Base-by-base conservation (phyloP, 2,888 invertebrate genomes). In the Lagria hirta region DNA sequence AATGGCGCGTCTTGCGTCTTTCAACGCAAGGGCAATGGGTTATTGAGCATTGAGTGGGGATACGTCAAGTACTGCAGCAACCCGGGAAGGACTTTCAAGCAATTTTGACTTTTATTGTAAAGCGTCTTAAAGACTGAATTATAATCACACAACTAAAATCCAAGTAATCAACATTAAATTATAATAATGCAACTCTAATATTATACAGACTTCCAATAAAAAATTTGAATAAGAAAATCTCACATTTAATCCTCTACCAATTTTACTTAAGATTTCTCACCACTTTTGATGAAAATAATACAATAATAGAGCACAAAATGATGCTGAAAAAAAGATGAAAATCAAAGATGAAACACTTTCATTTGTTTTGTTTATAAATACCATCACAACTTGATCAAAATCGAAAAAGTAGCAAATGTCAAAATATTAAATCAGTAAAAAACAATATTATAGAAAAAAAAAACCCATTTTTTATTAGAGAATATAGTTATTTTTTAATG, bases 1-100 rank as follows among this genome's bases (percentile, higher is more conserved):
- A 73, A 73, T 73, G 73, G 73, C 73, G 73, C 72, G 70, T 64
- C 57, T 61, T 65, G 65, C 66, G 66, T 67, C 65, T 48, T 43
- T 66, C 54, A 58, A 64, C 64, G 65, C 66, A 66, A 65, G 66
- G 66, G 61, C 63, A 62, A 61, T 62, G 58, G 65, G 60, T 61
- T 62, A 61, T 60, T 61, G 60, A 57, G 52, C 53, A 50, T 42
- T 44, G 43, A 48, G 53, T 42, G 57, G 52, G 61, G 60, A 55
- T 52, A 52, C 53, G 57, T 50, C 57, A 55, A 60, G 61, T 56
- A 60, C 61, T 55, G 64, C 62, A 64, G 61, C n/a, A n/a, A 54
- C 54, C 60, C 62, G 59, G 61, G 59, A 57, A 57, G 37, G 12
- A 10, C 14, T 16, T 15, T 12, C 43, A 8, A 6, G 15, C 42